These are phyloP conservation scores for Mobula birostris DNA, from an alignment of 2,113 vertebrate species.

Conservation along the genomic window DNA sequence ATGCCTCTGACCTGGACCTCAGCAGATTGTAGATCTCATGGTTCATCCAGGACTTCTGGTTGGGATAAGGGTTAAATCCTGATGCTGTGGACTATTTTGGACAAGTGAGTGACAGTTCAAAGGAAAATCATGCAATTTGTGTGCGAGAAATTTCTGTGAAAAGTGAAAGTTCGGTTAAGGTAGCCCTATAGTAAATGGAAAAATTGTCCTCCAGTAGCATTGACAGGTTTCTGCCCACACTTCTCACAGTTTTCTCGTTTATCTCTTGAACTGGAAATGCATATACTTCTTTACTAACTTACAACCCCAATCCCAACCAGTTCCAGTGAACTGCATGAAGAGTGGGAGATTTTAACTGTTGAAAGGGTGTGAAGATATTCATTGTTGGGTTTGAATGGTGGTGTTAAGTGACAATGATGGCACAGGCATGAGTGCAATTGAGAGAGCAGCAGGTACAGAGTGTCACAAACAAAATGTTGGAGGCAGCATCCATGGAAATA, in stretches of 20 bases:
- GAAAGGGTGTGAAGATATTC: neutral
- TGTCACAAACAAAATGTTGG: neutral
- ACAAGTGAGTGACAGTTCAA: neutral
- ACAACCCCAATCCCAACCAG: too few species aligned
- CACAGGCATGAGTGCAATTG: neutral
- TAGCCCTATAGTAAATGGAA: neutral
- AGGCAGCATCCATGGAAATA: too few species aligned
- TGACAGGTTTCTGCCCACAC: neutral
- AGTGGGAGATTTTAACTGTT: neutral
- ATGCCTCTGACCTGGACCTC: too few species aligned
- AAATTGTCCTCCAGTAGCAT: neutral
- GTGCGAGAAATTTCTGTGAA: neutral
- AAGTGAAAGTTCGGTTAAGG: neutral
- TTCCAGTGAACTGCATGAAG: neutral
- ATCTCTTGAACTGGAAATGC: neutral
- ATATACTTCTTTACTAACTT: too few species aligned
- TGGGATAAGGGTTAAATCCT: neutral
- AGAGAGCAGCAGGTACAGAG: neutral
- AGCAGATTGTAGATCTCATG: too few species aligned
- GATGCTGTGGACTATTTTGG: neutral
- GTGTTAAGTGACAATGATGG: neutral
- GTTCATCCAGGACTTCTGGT: too few species aligned
- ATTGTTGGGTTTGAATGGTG: neutral
- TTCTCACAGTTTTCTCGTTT: too few species aligned
- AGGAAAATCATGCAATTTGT: neutral